These are phyloP conservation scores for Dallia pectoralis DNA, from an alignment of 2,797 vertebrate genomes.

Conservation along the genomic window DNA sequence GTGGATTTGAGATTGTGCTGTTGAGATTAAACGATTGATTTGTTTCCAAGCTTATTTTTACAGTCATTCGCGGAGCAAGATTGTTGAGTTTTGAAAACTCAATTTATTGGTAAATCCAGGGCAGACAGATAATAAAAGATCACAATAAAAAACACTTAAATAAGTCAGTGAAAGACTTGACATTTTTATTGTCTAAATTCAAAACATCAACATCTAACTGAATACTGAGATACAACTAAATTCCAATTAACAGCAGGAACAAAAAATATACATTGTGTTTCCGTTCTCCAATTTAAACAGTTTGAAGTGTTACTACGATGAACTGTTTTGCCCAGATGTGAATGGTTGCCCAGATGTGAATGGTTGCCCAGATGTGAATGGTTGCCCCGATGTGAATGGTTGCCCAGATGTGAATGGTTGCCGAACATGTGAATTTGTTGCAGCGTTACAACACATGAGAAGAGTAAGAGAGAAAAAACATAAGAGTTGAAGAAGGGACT, in stretches of 20 bases:
- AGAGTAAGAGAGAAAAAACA: too few species aligned
- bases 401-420: neutral
- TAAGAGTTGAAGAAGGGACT: too few species aligned
- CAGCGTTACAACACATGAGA: neutral
- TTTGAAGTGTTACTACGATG: too few species aligned
- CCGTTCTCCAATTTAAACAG: too few species aligned
- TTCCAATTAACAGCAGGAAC: too few species aligned
- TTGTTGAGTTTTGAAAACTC: constrained; percentile 38
- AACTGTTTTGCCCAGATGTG: neutral
- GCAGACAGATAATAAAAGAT: constrained; percentile 1
- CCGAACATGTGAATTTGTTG: neutral
- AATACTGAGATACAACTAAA: too few species aligned
- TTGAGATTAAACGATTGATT: constrained; percentile 34
- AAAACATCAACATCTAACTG: too few species aligned
- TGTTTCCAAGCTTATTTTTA: constrained; percentile 14
- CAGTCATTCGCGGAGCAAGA: neutral
- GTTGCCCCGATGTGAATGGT: neutral
- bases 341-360: too few species aligned
- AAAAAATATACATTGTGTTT: too few species aligned
- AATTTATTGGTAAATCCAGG: constrained; percentile 31
- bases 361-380: neutral
- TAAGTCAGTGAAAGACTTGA: too few species aligned
- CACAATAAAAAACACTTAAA: constrained; percentile 19
- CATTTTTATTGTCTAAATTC: neutral
- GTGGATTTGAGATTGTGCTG: constrained; percentile 26